phyloP scores from a whole-genome alignment of 1,140 invertebrate genomes.

The Plodia interpunctella region DNA sequence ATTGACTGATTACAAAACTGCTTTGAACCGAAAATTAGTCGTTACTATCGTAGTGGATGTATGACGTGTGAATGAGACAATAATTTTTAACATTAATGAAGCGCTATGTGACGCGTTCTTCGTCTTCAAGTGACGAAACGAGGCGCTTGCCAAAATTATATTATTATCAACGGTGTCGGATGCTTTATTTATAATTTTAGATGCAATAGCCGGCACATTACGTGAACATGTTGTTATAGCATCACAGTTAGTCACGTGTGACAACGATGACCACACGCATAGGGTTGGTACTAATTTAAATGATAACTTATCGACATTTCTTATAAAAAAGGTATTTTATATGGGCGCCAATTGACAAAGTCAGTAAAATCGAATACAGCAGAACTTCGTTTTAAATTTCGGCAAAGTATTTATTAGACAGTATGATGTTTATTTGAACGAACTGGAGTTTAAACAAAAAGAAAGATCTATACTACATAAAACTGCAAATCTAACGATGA shows the following conservation, averaged over 20 bases:
- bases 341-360: not conserved
- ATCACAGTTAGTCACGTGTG: not conserved
- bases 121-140: constrained; percentile 22
- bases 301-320: not conserved
- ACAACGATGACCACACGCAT: not conserved
- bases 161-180: not conserved
- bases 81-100: constrained; percentile 65
- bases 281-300: not conserved
- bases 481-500: not conserved
- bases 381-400: not conserved
- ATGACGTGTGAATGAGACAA: constrained; percentile 68
- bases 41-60: constrained; percentile 68
- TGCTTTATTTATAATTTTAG: not conserved
- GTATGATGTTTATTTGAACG: not conserved
- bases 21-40: constrained; percentile 64
- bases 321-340: no score
- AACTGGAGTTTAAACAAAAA: not conserved
- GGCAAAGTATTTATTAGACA: not conserved
- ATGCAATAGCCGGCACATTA: not conserved
- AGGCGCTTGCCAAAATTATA: constrained; percentile 49
- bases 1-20: constrained; percentile 56
- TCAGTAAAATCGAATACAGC: not conserved
- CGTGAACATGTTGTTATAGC: not conserved
- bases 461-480: not conserved
- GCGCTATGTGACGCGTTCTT: constrained; percentile 27